Conservation (phyloP, 53 echinoderm and acorn worm genomes). For the Holothuria leucospilota region DNA sequence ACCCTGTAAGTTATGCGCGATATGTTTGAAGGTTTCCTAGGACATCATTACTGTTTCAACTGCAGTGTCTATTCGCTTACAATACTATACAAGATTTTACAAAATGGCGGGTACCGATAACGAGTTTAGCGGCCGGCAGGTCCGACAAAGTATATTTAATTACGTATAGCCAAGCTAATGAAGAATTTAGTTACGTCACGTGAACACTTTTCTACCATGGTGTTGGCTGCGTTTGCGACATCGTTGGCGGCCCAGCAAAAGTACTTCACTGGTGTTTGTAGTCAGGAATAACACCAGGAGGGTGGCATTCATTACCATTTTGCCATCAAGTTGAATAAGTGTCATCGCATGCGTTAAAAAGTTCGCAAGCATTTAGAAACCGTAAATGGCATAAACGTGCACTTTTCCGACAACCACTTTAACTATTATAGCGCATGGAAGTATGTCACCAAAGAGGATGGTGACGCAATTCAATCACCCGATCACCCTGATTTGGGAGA, state of each 20-base stretch:
- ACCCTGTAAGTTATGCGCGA: too few species aligned
- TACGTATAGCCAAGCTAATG: conserved; percentile 23
- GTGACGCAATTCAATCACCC: too few species aligned
- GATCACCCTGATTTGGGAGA: too few species aligned
- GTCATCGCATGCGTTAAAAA: neutral
- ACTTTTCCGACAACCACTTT: neutral
- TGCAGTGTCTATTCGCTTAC: neutral
- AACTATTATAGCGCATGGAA: neutral
- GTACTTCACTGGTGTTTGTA: neutral
- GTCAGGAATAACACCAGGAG: neutral
- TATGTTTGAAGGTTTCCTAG: too few species aligned
- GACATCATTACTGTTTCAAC: too few species aligned
- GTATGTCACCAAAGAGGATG: neutral
- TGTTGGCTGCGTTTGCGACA: neutral
- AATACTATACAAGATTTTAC: neutral
- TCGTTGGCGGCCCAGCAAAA: neutral
- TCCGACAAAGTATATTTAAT: conserved; percentile 29
- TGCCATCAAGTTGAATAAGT: neutral
- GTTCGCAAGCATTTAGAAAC: neutral
- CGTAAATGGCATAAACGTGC: conserved; percentile 3
- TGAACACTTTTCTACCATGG: neutral
- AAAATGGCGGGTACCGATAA: conserved; percentile 5
- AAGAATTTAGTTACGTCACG: conserved; percentile 8
- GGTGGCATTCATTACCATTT: neutral
- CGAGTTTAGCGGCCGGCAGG: neutral